Evolutionary conservation across 2,113 vertebrate genomes (phyloP), one percentile per base, ranked within the genome.

Genomic region (Eptatretus burgeri): DNA sequence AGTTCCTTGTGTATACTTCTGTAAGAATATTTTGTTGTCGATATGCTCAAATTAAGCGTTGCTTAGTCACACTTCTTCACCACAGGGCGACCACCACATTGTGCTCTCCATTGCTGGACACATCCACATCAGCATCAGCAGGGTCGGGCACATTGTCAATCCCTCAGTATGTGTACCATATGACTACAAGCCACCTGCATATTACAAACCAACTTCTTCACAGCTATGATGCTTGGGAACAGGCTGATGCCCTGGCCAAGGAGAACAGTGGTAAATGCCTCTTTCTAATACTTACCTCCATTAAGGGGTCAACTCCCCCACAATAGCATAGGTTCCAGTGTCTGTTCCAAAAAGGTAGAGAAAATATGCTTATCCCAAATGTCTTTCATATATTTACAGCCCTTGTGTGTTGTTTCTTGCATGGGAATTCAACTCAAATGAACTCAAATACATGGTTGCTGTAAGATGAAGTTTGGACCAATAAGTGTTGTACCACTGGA

Each of bases 231-330:
- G 56, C 56, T n/a, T 60, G 56, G 56, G 56, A 60, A 20, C 56
- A 60, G 56, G 56, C 56, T 19, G 56, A 60, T 10, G 56, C 56
- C n/a, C 56, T 60, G n/a, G n/a, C n/a, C 56, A 60, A 60, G 56
- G 56, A 60, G 56, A 60, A 20, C 56, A n/a, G 9, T 19, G 20
- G 56, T 60, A 20, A 60, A 20, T 60, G n/a, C 19, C 16, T 10
- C 56, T n/a, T n/a, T 17, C 16, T 60, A 17, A 11, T n/a, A 17
- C 10, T 17, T n/a, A n/a, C n/a, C 56, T n/a, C 56, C 56, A 20
- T 60, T 17, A 20, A 13, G 10, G 56, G 56, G n/a, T 11, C 10
- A 9, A 20, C 10, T 17, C 56, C n/a, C n/a, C 56, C 12, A n/a
- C 19, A 17, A 20, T 19, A 17, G 56, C 56, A 10, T n/a, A 10